phyloP scores from a whole-genome alignment of 2,888 invertebrate genomes.

The Brassicogethes aeneus region DNA sequence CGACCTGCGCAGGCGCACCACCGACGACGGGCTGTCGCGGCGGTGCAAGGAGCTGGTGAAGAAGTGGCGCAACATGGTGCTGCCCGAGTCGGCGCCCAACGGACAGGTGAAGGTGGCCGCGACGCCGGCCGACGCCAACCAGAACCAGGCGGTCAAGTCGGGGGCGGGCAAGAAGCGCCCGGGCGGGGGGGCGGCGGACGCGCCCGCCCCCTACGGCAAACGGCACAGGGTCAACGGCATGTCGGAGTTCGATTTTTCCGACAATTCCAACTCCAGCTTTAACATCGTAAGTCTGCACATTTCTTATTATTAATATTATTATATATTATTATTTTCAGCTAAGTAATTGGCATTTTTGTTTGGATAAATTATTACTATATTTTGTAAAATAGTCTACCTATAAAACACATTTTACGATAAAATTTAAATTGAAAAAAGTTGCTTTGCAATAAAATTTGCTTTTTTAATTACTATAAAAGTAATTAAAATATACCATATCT shows the following conservation, averaged over 20 bases:
- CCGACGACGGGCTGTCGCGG: constrained; percentile 74
- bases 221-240: constrained; percentile 43
- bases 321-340: no score
- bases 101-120: constrained; percentile 32
- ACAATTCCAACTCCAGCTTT: constrained; percentile 41
- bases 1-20: constrained; percentile 79
- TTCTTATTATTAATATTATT: no score
- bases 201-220: constrained; percentile 23
- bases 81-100: constrained; percentile 45
- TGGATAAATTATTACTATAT: no score
- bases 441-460: no score
- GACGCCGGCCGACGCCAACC: constrained; percentile 11
- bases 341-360: no score
- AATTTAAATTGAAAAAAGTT: no score
- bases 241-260: constrained; percentile 36
- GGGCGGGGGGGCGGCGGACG: constrained; percentile 21
- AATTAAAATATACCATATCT: no score
- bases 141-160: constrained; percentile 14
- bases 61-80: constrained; percentile 83
- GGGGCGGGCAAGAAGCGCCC: constrained; percentile 19
- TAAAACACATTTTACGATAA: no score
- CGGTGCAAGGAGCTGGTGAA: constrained; percentile 87
- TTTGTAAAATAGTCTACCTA: no score
- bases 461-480: no score
- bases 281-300: constrained; percentile 29